phyloP scores from a whole-genome alignment of 2,113 vertebrate genomes.

The Myodes glareolus region DNA sequence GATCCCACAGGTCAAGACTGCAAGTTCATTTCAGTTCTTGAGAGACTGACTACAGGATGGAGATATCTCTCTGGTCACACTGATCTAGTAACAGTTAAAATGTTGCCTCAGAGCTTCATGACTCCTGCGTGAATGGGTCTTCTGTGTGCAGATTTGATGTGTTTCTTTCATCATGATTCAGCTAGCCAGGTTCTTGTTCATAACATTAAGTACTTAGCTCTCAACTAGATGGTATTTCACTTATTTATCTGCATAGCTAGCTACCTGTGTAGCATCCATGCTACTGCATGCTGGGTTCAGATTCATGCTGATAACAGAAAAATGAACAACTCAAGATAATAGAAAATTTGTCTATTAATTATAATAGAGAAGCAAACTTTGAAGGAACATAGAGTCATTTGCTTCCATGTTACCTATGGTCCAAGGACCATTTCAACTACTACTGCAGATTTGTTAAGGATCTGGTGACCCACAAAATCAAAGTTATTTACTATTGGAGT shows the following conservation, averaged over 20 bases:
- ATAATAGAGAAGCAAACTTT: neutral
- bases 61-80: neutral
- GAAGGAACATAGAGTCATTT: neutral
- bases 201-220: neutral
- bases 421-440: neutral
- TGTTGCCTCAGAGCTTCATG: neutral
- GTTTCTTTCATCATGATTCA: neutral
- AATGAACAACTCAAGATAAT: neutral
- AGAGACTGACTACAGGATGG: neutral
- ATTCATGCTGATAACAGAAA: slow-evolving; percentile 11
- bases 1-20: neutral
- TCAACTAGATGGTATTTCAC: neutral
- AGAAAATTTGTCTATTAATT: neutral
- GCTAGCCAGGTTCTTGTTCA: neutral
- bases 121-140: neutral
- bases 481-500: neutral
- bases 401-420: neutral
- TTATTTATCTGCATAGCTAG: neutral
- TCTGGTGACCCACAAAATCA: neutral
- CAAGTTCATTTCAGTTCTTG: neutral
- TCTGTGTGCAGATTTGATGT: neutral
- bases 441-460: neutral
- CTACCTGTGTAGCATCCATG: neutral
- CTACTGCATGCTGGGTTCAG: neutral
- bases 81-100: neutral